Percentiles rank a stretch among this genome's conserved stretches.
These are phyloP conservation scores for Pteropus rufus DNA, from an alignment of 2,797 vertebrate species.

Conservation along the genomic window DNA sequence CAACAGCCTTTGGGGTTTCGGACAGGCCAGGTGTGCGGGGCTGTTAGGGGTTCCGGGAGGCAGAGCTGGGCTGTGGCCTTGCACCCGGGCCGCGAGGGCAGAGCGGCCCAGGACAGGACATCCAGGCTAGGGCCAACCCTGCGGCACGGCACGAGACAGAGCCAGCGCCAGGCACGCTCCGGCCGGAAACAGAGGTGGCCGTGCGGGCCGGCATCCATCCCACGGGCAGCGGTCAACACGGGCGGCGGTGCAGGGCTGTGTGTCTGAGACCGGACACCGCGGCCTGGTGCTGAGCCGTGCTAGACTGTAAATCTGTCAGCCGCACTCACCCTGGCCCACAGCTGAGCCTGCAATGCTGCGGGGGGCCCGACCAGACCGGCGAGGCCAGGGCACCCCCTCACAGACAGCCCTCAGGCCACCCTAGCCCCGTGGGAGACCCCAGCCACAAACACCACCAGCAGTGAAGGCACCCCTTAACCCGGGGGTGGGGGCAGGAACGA, in stretches of 20 bases:
- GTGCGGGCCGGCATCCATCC: background rate
- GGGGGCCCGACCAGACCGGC: background rate
- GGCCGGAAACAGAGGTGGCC: background rate
- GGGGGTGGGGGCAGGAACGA: background rate
- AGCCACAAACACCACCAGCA: background rate
- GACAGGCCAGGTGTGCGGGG: fast-evolving
- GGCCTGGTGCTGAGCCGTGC: background rate
- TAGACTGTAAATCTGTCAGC: background rate
- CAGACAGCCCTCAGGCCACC: background rate
- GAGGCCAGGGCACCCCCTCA: background rate
- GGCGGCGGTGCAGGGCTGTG: fast-evolving
- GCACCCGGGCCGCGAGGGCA: fast-evolving
- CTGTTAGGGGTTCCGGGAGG: background rate
- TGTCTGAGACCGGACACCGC: fast-evolving
- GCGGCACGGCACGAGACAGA: background rate
- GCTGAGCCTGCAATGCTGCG: background rate
- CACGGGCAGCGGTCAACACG: background rate
- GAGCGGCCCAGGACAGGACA: background rate
- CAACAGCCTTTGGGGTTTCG: background rate
- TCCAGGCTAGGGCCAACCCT: fast-evolving
- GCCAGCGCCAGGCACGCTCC: background rate
- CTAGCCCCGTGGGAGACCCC: fast-evolving
- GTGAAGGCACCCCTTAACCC: background rate
- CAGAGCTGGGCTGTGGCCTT: background rate
- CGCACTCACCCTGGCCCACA: background rate